Evolutionary conservation across 2,113 vertebrate species (phyloP).

Genomic region (Erythrocercus mccallii): DNA sequence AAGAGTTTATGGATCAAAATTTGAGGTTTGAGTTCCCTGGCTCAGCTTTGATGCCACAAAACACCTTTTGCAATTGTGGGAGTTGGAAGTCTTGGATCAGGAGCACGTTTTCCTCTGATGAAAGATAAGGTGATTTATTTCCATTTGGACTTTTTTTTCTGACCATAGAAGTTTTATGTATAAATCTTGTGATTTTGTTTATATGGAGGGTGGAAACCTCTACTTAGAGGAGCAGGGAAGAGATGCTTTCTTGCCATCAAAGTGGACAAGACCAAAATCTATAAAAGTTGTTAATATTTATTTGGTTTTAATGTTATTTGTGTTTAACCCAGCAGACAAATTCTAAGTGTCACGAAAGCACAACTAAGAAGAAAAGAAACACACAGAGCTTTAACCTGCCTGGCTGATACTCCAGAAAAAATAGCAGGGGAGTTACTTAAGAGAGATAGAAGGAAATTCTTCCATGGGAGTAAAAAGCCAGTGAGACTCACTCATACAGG

Average conservation of each 20-base stretch:
- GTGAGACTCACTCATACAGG: not conserved
- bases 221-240: not conserved
- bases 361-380: not conserved
- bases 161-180: not conserved
- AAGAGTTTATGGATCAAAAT: not conserved
- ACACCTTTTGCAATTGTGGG: not conserved
- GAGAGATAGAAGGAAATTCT: not conserved
- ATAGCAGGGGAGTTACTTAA: not conserved
- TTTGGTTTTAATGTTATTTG: not conserved
- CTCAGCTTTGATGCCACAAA: not conserved
- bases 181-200: not conserved
- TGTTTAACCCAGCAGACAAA: not conserved
- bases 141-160: not conserved
- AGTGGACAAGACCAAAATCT: not conserved
- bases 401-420: not conserved
- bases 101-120: not conserved
- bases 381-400: not conserved
- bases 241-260: not conserved
- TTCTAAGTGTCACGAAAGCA: not conserved
- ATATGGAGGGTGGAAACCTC: not conserved
- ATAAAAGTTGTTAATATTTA: not conserved
- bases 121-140: conserved; percentile 23
- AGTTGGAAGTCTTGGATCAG: not conserved
- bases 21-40: not conserved
- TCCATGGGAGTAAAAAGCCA: not conserved